These are phyloP conservation scores for Aix galericulata DNA, from an alignment of 2,113 vertebrate species.

Conservation along the genomic window DNA sequence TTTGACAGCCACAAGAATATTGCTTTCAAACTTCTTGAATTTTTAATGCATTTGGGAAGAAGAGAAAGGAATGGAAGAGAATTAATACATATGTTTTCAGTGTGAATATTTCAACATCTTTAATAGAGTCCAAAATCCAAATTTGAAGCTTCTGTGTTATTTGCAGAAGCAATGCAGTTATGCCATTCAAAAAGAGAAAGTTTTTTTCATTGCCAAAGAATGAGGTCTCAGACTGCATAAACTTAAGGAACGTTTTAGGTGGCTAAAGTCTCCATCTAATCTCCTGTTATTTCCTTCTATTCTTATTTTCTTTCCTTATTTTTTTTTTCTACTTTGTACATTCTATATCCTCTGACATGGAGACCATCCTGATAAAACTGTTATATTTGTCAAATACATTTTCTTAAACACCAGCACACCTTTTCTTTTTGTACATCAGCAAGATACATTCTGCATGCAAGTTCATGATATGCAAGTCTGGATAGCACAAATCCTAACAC, in stretches of 20 bases:
- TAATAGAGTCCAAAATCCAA: neutral
- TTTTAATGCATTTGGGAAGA: slow-evolving; percentile 27
- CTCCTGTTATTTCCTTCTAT: neutral
- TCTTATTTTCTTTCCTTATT: neutral
- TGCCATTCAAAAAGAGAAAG: neutral
- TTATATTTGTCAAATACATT: neutral
- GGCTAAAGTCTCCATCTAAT: neutral
- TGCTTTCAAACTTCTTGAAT: slow-evolving; percentile 31
- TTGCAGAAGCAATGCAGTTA: neutral
- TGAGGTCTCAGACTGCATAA: neutral
- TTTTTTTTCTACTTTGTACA: neutral
- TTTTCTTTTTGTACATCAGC: neutral
- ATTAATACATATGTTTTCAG: neutral
- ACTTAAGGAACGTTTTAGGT: neutral
- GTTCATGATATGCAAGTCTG: neutral
- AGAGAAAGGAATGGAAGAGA: neutral
- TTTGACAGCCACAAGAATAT: slow-evolving; percentile 8
- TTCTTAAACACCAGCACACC: neutral
- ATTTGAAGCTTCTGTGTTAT: neutral
- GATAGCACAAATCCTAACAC: neutral
- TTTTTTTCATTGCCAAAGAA: neutral
- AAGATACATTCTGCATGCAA: neutral
- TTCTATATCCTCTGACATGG: neutral
- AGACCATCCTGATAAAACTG: neutral
- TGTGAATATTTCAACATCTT: slow-evolving; percentile 13